Conservation (phyloP, 2,888 invertebrate genomes). For the Pyrocoelia pectoralis region DNA sequence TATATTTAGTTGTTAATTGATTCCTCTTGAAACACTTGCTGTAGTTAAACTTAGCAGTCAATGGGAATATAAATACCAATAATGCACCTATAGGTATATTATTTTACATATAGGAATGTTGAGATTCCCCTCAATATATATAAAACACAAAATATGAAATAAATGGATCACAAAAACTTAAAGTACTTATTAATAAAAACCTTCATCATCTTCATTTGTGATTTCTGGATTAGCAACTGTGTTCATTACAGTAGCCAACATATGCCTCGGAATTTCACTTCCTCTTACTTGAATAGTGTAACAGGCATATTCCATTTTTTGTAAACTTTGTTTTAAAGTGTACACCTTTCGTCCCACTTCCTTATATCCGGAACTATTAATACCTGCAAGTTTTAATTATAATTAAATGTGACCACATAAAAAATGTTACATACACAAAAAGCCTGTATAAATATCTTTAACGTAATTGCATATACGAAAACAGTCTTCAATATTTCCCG, state of each 20-base stretch:
- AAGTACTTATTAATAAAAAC: slow-evolving; percentile 48
- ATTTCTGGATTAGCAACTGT: slow-evolving; percentile 43
- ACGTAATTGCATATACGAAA: slow-evolving; percentile 75
- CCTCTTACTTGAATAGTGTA: slow-evolving; percentile 82
- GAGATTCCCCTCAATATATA: too few relatives aligned
- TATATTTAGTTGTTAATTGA: too few relatives aligned
- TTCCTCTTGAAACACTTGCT: too few relatives aligned
- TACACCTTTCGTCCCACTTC: slow-evolving; percentile 77
- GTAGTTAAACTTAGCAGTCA: too few relatives aligned
- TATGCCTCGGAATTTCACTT: slow-evolving; percentile 78
- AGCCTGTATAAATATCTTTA: slow-evolving; percentile 71
- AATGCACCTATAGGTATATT: too few relatives aligned
- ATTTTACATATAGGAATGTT: too few relatives aligned
- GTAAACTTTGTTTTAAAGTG: slow-evolving; percentile 76
- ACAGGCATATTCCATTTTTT: slow-evolving; percentile 85
- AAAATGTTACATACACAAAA: slow-evolving; percentile 61
- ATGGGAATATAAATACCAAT: too few relatives aligned
- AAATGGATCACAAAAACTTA: slow-evolving; percentile 13
- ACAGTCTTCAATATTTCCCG: slow-evolving; percentile 77
- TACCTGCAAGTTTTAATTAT: slow-evolving; percentile 52
- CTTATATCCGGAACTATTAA: slow-evolving; percentile 61
- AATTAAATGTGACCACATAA: background rate
- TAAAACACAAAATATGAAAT: too few relatives aligned
- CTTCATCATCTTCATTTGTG: slow-evolving; percentile 55
- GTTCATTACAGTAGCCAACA: slow-evolving; percentile 66